A percentile compares a stretch with the other conserved stretches of the same genome.
Evolutionary conservation across 2,888 invertebrate genomes (phyloP).

Genomic region (Malthinus flaveolus): DNA sequence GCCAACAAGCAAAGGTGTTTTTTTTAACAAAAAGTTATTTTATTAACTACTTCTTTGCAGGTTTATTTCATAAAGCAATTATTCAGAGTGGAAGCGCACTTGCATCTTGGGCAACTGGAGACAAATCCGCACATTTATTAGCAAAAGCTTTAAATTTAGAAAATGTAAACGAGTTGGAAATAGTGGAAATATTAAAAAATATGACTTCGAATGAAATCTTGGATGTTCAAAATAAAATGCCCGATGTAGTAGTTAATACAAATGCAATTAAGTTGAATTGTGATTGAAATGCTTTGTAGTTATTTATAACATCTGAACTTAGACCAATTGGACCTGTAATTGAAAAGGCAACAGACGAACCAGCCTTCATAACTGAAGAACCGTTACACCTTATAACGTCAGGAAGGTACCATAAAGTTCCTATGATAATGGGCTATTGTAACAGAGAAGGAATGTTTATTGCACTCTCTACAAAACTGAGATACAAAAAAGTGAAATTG

Average conservation of each 20-base stretch:
- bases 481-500: slow-evolving; percentile 19
- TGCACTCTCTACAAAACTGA: slow-evolving; percentile 28
- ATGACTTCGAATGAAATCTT: slow-evolving; percentile 15
- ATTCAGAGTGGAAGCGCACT: slow-evolving; percentile 12
- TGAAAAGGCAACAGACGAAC: slow-evolving; percentile 33
- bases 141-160: slow-evolving; percentile 8
- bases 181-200: slow-evolving; percentile 48
- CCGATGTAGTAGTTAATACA: slow-evolving; percentile 26
- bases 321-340: slow-evolving; percentile 31
- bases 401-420: slow-evolving; percentile 40
- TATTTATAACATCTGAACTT: slow-evolving; percentile 5
- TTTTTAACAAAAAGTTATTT: background rate
- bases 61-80: slow-evolving; percentile 15
- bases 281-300: background rate
- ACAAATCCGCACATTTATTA: slow-evolving; percentile 47
- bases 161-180: slow-evolving; percentile 41
- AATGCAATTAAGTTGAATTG: background rate
- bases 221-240: slow-evolving; percentile 24
- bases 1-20: slow-evolving; percentile 52
- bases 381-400: slow-evolving; percentile 36
- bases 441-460: slow-evolving; percentile 40
- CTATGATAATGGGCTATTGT: slow-evolving; percentile 41
- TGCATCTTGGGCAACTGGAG: slow-evolving; percentile 16
- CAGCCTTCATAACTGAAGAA: slow-evolving; percentile 37
- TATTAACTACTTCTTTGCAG: background rate